Evolutionary conservation across 2,113 vertebrate species (phyloP), one percentile per base, ranked within the genome.

Genomic region (Lates calcarifer): DNA sequence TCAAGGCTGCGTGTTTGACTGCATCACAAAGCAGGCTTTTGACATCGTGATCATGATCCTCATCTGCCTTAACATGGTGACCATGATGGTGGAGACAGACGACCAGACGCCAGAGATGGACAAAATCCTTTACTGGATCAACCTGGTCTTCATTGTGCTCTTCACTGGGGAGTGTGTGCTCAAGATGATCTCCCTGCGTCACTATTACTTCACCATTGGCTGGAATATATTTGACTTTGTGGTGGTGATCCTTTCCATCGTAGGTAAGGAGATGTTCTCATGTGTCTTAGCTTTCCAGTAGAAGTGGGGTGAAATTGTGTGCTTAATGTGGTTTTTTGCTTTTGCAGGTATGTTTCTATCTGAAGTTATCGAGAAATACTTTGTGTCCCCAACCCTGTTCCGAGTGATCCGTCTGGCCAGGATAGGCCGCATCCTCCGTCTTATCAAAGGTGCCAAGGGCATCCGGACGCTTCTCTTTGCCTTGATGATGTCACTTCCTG

Each of bases 171-270:
- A 99, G 93, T 98, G 95, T 81, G 91, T 96, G 55, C 94, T 99
- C 37, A 99, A 99, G 91, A 94, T 99, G 60, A 95, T 98, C 87
- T 98, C 98, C 3, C 96, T 99, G 71, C 96, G 98, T 1, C 96
- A 99, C 82, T 99, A 99, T 79, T 99, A 97, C 91, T 99, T 99
- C 9, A 99, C 98, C 61, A 95, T 97, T 0, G 98, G 98, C 2
- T 99, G 98, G 98, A 99, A 99, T 39, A 97, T 99, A 81, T 99
- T 99, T 89, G 98, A 99, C 93, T 99, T 99, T 93, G 97, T 99
- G 65, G 98, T 99, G 85, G 97, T 99, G 15, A 99, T 99, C 92
- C 95, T 99, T 82, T 99, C 98, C 28, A 98, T 99, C 41, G 96
- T 99, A 83, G 98, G 98, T 99, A 95, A 97, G 98, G 79, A 55